These are phyloP conservation scores for Oegoconia quadripuncta DNA, from an alignment of 2,888 invertebrate genomes.

Conservation along the genomic window DNA sequence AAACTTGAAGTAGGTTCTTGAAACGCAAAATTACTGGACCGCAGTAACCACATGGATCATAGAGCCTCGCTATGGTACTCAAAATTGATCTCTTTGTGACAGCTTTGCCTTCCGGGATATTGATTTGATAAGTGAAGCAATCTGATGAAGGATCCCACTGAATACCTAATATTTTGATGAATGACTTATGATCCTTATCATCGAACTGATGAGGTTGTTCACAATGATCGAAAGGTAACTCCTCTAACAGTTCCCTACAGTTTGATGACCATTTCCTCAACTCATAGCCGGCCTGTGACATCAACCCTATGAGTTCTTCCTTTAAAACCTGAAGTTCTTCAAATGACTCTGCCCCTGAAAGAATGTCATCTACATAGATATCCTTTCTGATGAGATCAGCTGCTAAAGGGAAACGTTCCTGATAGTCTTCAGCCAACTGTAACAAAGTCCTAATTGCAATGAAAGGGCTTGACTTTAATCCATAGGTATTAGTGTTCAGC, in stretches of 20 bases:
- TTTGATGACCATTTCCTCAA: constrained; percentile 5
- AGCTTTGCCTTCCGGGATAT: neutral
- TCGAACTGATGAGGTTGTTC: neutral
- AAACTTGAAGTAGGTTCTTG: neutral
- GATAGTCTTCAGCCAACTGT: neutral
- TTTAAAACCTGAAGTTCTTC: neutral
- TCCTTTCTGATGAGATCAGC: neutral
- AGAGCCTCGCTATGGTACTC: neutral
- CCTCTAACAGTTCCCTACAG: neutral
- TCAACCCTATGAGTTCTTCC: neutral
- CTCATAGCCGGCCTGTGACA: neutral
- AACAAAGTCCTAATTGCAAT: neutral
- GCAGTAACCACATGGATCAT: neutral
- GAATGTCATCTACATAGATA: neutral
- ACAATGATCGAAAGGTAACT: neutral
- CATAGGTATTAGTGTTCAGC: constrained; percentile 17
- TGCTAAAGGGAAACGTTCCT: neutral
- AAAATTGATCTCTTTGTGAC: constrained; percentile 1
- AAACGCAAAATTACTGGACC: neutral
- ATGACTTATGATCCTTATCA: neutral
- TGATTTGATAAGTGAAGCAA: neutral
- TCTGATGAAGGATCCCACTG: constrained; percentile 4
- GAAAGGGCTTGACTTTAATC: constrained; percentile 5
- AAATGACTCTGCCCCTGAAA: neutral
- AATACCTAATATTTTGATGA: constrained; percentile 3